Evolutionary conservation across 2,113 vertebrate genomes (phyloP).

Genomic region (Turnix velox): DNA sequence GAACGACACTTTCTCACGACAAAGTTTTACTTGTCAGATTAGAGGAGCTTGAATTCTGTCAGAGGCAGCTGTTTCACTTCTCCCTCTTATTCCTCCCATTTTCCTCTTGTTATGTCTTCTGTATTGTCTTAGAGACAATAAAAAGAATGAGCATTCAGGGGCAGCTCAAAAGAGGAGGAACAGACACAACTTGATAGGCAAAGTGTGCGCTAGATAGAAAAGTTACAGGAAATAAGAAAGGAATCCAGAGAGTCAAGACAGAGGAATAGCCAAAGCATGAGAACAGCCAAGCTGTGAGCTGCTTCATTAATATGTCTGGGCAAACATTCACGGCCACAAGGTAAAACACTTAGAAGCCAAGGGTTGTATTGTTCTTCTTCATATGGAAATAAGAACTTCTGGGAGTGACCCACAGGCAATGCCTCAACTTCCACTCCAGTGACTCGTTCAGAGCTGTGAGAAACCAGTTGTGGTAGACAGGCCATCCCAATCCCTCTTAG

Average conservation of each 20-base stretch:
- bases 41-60: background rate
- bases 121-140: background rate
- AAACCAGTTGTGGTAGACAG: background rate
- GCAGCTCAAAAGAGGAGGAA: background rate
- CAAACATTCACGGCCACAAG: background rate
- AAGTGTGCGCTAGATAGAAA: background rate
- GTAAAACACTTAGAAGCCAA: background rate
- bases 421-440: background rate
- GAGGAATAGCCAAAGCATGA: constrained; percentile 22
- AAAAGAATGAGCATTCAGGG: constrained; percentile 12
- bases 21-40: background rate
- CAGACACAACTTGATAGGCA: background rate
- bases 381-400: background rate
- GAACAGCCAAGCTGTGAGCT: background rate
- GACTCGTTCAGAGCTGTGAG: background rate
- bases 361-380: background rate
- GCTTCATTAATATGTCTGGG: constrained; percentile 14
- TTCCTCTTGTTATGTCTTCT: background rate
- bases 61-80: background rate
- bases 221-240: constrained; percentile 26
- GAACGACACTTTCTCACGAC: background rate
- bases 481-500: background rate
- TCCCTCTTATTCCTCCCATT: background rate
- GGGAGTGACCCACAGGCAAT: background rate
- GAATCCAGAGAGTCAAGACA: background rate